Percentiles rank a stretch among this genome's conserved stretches.
Conservation (phyloP, 2,888 invertebrate genomes). For the Drosophila nigricruria region DNA sequence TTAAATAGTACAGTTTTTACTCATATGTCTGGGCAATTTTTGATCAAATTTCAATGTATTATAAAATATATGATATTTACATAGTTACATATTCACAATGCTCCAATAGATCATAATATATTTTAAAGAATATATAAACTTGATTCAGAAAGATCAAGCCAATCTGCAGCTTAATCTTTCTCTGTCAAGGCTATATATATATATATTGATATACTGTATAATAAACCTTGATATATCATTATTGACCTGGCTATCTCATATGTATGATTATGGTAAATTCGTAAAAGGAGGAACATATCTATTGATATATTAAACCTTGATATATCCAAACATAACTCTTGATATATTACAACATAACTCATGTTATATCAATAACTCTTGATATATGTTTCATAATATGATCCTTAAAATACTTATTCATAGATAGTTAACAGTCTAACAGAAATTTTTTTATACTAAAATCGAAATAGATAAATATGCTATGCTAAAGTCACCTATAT, state of each 20-base stretch:
- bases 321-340: not conserved
- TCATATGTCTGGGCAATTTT: not conserved
- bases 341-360: not conserved
- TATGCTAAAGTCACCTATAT: not conserved
- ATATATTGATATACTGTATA: not conserved
- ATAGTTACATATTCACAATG: too few species aligned
- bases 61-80: too few species aligned
- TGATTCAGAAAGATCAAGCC: too few species aligned
- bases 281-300: too few species aligned
- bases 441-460: not conserved
- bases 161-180: too few species aligned
- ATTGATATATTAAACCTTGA: not conserved
- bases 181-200: too few species aligned
- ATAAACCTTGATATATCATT: not conserved
- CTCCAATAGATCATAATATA: too few species aligned
- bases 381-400: not conserved
- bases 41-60: not conserved
- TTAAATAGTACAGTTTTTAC: constrained; percentile 8
- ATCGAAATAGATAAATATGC: not conserved
- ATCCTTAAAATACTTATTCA: not conserved
- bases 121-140: too few species aligned
- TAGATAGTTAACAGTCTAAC: not conserved
- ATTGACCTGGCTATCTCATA: too few species aligned
- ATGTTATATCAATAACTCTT: not conserved
- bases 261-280: too few species aligned